Base-by-base conservation (phyloP, 1,140 invertebrate genomes). In the Atta cephalotes region DNA sequence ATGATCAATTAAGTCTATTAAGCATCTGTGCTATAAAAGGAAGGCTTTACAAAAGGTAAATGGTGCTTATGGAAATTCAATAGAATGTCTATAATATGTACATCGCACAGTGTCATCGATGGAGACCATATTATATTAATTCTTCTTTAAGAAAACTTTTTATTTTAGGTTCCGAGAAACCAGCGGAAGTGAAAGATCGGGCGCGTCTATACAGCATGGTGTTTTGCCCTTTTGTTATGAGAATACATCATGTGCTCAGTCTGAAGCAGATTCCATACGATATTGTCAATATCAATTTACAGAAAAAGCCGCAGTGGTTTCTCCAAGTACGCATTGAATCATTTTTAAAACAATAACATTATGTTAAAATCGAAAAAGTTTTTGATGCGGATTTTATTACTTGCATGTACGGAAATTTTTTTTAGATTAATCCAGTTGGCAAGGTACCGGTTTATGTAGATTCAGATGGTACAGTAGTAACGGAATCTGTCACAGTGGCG, bases 221-320 rank as follows among this genome's bases (percentile, higher is more conserved):
- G 88, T 97, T 96, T 87, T 97, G 96, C 93, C 96, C 96, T 6
- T 97, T 95, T 90, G 95, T 96, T 21, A 95, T 97, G 79, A 92
- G 96, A 76, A 93, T 96, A 58, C 86, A 95, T 28, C 94, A 97
- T 31, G 95, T 96, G 53, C 92, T 97, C 3, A 92, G 93, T 14
- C 94, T 95, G 74, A 97, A 97, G 90, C 94, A 96, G 51, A 89
- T 95, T 68, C 93, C 93, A 25, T 93, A 96, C 85, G 96, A 97
- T 74, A 91, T 95, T 14, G 95, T 97, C 0, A 96, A 96, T 81
- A 95, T 97, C n/a, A 95, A 97, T 89, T 91, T 97, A 56, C 95
- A 94, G 58, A 92, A 93, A 7, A 97, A 97, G 89, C 96, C 96
- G 18, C 96, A 96, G 18, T 97, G 96, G 96, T 96, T 96, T 68